phyloP scores from a whole-genome alignment of 2,888 invertebrate genomes.

The Acleris emargana region DNA sequence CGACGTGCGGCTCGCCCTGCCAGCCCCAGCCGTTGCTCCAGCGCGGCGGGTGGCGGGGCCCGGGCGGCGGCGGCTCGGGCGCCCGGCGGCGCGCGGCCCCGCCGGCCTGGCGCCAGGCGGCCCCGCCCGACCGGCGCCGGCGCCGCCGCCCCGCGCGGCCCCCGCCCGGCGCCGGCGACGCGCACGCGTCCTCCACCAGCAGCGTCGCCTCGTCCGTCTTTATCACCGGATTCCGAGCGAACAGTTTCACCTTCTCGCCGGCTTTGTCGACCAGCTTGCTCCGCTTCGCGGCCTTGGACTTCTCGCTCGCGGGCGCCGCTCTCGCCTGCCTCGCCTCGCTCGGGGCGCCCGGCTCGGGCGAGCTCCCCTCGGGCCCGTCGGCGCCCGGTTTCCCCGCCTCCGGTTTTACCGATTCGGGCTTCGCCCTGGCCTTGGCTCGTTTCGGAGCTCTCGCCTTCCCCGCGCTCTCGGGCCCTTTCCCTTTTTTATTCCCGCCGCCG shows the following conservation, averaged over 20 bases:
- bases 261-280: conserved; percentile 57
- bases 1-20: conserved; percentile 92
- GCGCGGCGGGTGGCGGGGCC: conserved; percentile 63
- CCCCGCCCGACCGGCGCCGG: conserved; percentile 44
- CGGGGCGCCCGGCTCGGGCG: background rate
- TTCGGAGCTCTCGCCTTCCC: conserved; percentile 30
- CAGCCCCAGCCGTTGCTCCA: conserved; percentile 98
- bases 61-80: conserved; percentile 41
- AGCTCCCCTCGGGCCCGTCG: background rate
- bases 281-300: conserved; percentile 49
- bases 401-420: conserved; percentile 15
- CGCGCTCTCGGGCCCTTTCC: conserved; percentile 19
- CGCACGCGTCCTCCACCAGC: conserved; percentile 68
- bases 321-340: conserved; percentile 41
- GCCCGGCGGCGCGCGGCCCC: conserved; percentile 45
- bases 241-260: conserved; percentile 64
- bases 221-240: conserved; percentile 73
- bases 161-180: conserved; percentile 50
- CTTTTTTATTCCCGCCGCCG: conserved; percentile 32
- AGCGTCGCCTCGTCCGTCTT: conserved; percentile 70
- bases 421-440: conserved; percentile 18
- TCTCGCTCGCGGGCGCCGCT: conserved; percentile 39
- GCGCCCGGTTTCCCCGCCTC: conserved; percentile 38
- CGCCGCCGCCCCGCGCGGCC: conserved; percentile 44
- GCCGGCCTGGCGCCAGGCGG: conserved; percentile 41